Percentiles rank a stretch among this genome's conserved stretches.
phyloP scores from a whole-genome alignment of 2,113 vertebrate species.

The Laticauda laticaudata region DNA sequence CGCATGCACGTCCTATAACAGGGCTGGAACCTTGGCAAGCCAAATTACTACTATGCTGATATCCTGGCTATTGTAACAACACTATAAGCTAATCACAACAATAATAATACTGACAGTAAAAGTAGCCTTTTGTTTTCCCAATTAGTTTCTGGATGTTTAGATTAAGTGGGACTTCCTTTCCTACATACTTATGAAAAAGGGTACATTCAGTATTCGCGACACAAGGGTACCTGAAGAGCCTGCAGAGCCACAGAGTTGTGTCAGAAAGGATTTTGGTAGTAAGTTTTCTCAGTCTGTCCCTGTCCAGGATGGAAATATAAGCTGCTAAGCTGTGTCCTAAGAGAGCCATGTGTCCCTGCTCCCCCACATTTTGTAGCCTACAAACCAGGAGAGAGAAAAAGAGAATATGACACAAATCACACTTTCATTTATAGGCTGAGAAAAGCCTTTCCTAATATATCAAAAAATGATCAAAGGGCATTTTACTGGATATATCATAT shows the following conservation, averaged over 20 bases:
- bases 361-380: constrained; percentile 87
- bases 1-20: too few species aligned
- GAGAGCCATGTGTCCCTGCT: constrained; percentile 92
- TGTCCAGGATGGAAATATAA: constrained; percentile 90
- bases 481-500: neutral
- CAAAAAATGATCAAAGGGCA: neutral
- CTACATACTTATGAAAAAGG: neutral
- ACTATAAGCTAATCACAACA: too few species aligned
- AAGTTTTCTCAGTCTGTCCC: constrained; percentile 86
- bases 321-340: constrained; percentile 95
- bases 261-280: constrained; percentile 94
- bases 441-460: neutral
- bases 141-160: neutral
- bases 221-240: constrained; percentile 83
- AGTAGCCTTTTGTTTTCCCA: neutral
- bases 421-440: neutral
- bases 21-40: too few species aligned
- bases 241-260: constrained; percentile 93
- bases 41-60: too few species aligned
- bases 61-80: too few species aligned
- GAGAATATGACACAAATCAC: neutral
- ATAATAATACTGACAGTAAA: neutral
- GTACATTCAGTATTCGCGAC: neutral
- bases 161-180: neutral
- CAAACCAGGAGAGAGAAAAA: constrained; percentile 43